Percentiles rank a stretch among this genome's conserved stretches.
Conservation (phyloP, 2,888 invertebrate species). For the Napeogenes inachia region DNA sequence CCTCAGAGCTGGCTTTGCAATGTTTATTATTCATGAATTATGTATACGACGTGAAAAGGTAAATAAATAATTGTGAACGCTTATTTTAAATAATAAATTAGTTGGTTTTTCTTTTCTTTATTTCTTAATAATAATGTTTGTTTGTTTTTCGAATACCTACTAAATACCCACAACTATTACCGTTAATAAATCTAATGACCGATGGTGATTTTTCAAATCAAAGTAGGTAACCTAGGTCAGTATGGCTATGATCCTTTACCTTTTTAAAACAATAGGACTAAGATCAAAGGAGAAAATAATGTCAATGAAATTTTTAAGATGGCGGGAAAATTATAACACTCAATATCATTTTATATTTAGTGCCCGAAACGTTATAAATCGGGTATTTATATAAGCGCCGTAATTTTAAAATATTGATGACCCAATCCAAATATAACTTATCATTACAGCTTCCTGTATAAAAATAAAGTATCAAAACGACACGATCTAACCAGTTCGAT, state of each 20-base stretch:
- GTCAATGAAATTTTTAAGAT: background rate
- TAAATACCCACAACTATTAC: no score
- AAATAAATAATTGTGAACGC: no score
- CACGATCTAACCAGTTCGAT: background rate
- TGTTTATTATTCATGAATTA: slow-evolving; percentile 5
- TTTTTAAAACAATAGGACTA: background rate
- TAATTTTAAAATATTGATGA: background rate
- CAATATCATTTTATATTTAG: no score
- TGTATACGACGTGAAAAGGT: background rate
- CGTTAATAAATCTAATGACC: no score
- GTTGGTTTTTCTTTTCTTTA: no score
- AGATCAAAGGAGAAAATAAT: background rate
- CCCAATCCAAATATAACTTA: no score
- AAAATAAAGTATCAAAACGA: background rate
- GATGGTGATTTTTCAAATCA: no score
- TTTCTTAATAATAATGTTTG: no score
- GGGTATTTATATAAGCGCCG: background rate
- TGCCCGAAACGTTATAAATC: no score
- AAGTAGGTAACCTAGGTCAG: no score
- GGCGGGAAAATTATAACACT: background rate
- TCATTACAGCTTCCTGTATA: background rate
- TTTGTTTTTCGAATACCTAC: no score
- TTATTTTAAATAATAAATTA: no score
- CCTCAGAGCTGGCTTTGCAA: slow-evolving; percentile 8
- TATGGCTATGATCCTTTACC: background rate